Evolutionary conservation across 30 jellyfish, hydroid and myxozoan species (phyloP).

Genomic region (Turritopsis dohrnii): DNA sequence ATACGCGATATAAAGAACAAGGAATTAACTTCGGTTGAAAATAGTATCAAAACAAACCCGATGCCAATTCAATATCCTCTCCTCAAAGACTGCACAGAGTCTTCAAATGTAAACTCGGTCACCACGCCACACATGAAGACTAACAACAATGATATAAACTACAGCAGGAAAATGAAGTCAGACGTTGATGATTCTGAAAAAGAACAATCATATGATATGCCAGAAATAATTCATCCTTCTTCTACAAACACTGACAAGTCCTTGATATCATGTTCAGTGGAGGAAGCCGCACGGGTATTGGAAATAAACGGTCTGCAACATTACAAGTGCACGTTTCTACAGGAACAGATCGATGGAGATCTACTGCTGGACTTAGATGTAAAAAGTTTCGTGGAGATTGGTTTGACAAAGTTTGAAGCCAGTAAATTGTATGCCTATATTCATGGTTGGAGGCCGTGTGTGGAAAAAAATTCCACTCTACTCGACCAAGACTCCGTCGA

Average conservation of each 20-base stretch:
- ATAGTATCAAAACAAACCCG: not conserved
- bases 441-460: slow-evolving; percentile 51
- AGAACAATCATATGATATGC: not conserved
- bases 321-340: not conserved
- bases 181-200: not conserved
- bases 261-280: not conserved
- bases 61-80: not conserved
- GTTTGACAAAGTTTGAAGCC: slow-evolving; percentile 51
- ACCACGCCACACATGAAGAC: not conserved
- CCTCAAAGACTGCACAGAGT: not conserved
- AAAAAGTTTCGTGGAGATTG: slow-evolving; percentile 28
- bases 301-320: not conserved
- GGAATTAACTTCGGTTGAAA: not conserved
- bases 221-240: not conserved
- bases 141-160: not conserved
- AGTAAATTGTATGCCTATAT: slow-evolving; percentile 31
- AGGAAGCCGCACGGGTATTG: not conserved
- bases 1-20: not conserved
- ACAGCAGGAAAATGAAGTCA: not conserved
- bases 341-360: slow-evolving; percentile 26
- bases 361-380: slow-evolving; percentile 29
- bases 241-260: not conserved
- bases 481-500: not conserved
- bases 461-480: not conserved
- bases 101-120: not conserved